Percentiles rank a stretch among this genome's conserved stretches.
These are phyloP conservation scores for Druon quercuslanigerum DNA, from an alignment of 1,140 invertebrate species.

Conservation along the genomic window DNA sequence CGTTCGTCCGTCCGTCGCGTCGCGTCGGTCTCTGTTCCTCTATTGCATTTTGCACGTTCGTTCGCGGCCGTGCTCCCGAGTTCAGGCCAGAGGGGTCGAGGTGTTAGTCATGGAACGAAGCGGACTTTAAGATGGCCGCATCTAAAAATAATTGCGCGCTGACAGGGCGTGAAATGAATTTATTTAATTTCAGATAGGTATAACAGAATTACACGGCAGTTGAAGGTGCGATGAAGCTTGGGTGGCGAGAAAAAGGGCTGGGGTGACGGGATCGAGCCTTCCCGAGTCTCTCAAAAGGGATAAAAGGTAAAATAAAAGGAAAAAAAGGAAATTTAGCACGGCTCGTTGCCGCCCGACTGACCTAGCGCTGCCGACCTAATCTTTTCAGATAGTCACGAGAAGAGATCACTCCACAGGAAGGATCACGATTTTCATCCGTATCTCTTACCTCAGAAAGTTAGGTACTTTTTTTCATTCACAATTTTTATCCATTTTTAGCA, in stretches of 20 bases:
- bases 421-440: too few relatives aligned
- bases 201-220: slow-evolving; percentile 76
- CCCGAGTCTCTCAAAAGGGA: slow-evolving; percentile 33
- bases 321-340: neutral
- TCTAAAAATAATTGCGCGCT: slow-evolving; percentile 75
- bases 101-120: slow-evolving; percentile 71
- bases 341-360: too few relatives aligned
- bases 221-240: slow-evolving; percentile 70
- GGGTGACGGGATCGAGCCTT: slow-evolving; percentile 41
- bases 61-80: slow-evolving; percentile 61
- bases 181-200: slow-evolving; percentile 76
- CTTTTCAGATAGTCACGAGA: too few relatives aligned
- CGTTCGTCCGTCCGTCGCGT: slow-evolving; percentile 35
- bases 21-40: too few relatives aligned
- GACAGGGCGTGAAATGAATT: slow-evolving; percentile 77
- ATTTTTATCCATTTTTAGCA: too few relatives aligned
- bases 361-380: too few relatives aligned
- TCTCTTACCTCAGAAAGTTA: too few relatives aligned
- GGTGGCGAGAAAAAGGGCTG: slow-evolving; percentile 52
- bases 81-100: slow-evolving; percentile 60
- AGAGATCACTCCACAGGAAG: too few relatives aligned
- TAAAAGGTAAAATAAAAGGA: neutral
- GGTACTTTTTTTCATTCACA: too few relatives aligned
- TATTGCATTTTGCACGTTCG: slow-evolving; percentile 37
- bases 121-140: slow-evolving; percentile 69